Evolutionary conservation across 1,140 invertebrate species (phyloP), one percentile per base, ranked within the genome.

Genomic region (Drosophila baimaii): DNA sequence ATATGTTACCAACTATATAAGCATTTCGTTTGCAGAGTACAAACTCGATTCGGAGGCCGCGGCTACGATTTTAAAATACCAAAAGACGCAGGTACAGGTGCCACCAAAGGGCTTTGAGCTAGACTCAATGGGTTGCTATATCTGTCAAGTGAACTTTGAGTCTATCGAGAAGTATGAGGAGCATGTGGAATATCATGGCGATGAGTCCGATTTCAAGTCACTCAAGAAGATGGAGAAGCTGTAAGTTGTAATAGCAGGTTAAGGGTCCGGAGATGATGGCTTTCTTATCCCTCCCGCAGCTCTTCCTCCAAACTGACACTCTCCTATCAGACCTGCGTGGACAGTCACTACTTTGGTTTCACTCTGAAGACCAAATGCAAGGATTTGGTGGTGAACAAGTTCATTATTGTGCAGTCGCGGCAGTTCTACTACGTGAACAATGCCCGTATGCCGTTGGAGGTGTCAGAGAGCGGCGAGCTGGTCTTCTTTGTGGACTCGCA

Each of bases 341-440:
- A 90, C 23, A 91, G 90, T 13, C 90, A 91, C 71, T 89, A 89
- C 37, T 91, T 91, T 86, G 85, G 86, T 5, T 91, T 91, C 55
- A 85, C 77, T n/a, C 47, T 91, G 6, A 66, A 77, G 49, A 89
- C 90, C 1, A 12, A 39, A 0, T 8, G 41, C 2, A 59, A 59
- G 27, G 58, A 86, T 68, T 33, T 91, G 64, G 43, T 86, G 12
- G 78, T 91, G 35, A 77, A 91, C 7, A 90, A 91, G 57, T 70
- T 91, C 46, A 86, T 91, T 8, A 82, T 91, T 55, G 90, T 91
- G 33, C 90, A 91, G 69, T 86, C 62, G 2, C 68, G 81, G 7
- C 77, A 90, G 19, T 89, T 91, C 31, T 86, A 79, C 58, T 90
- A 91, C 55, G 79, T 91, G 0, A 57, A 90, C 51, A 81, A 90